A percentile compares a stretch with the other conserved stretches of the same genome.
Conservation (phyloP, 2,113 vertebrate genomes). For the Istiophorus platypterus region DNA sequence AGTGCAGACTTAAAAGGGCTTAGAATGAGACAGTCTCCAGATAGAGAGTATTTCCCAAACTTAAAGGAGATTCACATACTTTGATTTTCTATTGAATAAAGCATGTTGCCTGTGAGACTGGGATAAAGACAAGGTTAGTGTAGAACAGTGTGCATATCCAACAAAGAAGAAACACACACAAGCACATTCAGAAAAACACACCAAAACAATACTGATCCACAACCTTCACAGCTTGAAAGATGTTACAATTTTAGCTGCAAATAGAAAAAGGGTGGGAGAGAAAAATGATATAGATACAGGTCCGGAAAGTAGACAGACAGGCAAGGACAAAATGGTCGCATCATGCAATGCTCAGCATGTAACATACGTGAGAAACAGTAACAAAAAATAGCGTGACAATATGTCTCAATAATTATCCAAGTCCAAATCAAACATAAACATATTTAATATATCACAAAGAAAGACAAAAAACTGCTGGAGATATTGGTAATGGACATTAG, state of each 20-base stretch:
- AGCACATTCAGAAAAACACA: background rate
- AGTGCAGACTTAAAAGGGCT: constrained; percentile 33
- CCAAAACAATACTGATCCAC: constrained; percentile 19
- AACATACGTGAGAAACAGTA: background rate
- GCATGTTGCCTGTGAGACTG: constrained; percentile 38
- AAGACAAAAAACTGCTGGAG: background rate
- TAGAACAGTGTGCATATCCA: background rate
- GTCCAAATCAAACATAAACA: constrained; percentile 28
- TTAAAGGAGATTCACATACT: constrained; percentile 32
- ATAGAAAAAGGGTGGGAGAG: background rate
- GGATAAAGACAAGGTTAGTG: constrained; percentile 27
- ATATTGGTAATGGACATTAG: background rate
- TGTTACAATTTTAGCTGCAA: background rate
- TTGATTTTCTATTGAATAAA: constrained; percentile 50
- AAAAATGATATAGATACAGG: constrained; percentile 7
- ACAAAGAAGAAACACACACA: constrained; percentile 28
- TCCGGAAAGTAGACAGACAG: background rate
- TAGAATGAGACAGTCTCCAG: constrained; percentile 38
- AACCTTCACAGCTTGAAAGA: constrained; percentile 26
- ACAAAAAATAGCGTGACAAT: background rate
- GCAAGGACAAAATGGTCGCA: constrained; percentile 2
- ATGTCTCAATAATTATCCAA: constrained; percentile 21
- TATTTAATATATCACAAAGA: background rate
- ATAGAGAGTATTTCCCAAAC: constrained; percentile 36
- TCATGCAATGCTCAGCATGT: background rate